Conservation (phyloP, 2,113 vertebrate genomes). For the Hyperopisus bebe region DNA sequence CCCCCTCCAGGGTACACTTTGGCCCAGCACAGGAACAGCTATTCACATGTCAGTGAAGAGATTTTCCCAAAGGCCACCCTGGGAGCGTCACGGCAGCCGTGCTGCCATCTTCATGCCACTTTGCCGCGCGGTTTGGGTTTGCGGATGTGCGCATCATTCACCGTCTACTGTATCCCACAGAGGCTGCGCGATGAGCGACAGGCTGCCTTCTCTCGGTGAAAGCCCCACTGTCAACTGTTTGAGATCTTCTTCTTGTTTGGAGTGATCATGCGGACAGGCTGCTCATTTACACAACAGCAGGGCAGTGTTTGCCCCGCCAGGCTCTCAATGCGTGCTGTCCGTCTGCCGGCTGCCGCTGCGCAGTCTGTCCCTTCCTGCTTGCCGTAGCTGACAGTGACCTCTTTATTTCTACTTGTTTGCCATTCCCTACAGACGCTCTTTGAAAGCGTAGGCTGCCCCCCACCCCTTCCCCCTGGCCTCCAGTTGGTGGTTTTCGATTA, state of each 20-base stretch:
- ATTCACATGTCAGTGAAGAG: background rate
- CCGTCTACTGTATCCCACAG: background rate
- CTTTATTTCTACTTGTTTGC: slow-evolving; percentile 13
- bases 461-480: background rate
- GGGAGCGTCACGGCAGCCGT: background rate
- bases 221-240: background rate
- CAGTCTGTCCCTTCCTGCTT: slow-evolving; percentile 7
- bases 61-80: background rate
- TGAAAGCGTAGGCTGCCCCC: slow-evolving; percentile 13
- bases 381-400: slow-evolving; percentile 16
- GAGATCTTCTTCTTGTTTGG: slow-evolving; percentile 7
- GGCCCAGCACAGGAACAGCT: background rate
- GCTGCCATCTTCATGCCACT: background rate
- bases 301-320: background rate
- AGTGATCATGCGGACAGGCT: slow-evolving; percentile 4
- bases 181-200: background rate
- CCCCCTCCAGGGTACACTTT: background rate
- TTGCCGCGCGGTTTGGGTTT: background rate
- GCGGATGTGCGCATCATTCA: background rate
- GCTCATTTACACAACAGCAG: background rate
- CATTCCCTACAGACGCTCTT: slow-evolving; percentile 8
- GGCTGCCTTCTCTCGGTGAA: background rate
- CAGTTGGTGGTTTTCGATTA: slow-evolving; percentile 23
- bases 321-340: too few relatives aligned
- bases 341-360: background rate